A percentile compares a stretch with the other conserved stretches of the same genome.
Evolutionary conservation across 1,140 invertebrate genomes (phyloP).

Genomic region (Campoletis sonorensis): DNA sequence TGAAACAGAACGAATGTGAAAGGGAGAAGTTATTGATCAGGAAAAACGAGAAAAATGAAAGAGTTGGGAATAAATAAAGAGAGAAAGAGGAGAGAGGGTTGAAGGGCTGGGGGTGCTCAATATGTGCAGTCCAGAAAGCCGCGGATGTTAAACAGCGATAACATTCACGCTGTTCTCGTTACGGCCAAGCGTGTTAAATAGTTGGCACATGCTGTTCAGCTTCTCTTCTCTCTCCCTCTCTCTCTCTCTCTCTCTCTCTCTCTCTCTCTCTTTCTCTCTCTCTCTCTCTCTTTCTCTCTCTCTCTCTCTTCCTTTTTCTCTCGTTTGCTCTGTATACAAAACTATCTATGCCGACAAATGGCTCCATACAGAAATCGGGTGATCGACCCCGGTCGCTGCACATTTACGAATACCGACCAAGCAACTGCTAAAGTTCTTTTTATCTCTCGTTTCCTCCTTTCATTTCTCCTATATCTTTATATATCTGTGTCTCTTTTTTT

Average conservation of each 20-base stretch:
- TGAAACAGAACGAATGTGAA: too few relatives aligned
- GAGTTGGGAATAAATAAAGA: background rate
- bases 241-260: slow-evolving; percentile 5
- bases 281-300: background rate
- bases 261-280: background rate
- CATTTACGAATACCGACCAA: slow-evolving; percentile 11
- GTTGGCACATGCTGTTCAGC: slow-evolving; percentile 53
- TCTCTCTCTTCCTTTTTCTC: background rate
- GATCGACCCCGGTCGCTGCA: slow-evolving; percentile 48
- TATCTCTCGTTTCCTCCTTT: too few relatives aligned
- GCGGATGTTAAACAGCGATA: slow-evolving; percentile 54
- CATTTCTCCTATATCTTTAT: too few relatives aligned
- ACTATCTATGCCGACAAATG: slow-evolving; percentile 47
- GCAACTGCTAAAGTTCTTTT: background rate
- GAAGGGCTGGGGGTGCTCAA: slow-evolving; percentile 21
- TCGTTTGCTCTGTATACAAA: background rate
- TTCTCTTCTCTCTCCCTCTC: background rate
- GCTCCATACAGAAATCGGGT: slow-evolving; percentile 52
- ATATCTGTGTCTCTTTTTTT: background rate
- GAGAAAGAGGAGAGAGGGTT: background rate
- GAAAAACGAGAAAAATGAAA: slow-evolving; percentile 13
- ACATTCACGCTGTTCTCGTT: slow-evolving; percentile 58
- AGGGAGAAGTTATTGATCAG: background rate
- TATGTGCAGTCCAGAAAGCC: slow-evolving; percentile 47
- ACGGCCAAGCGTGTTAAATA: slow-evolving; percentile 57